Evolutionary conservation across 2,888 invertebrate species (phyloP), one percentile per base, ranked within the genome.

Genomic region (Netelia virgata): DNA sequence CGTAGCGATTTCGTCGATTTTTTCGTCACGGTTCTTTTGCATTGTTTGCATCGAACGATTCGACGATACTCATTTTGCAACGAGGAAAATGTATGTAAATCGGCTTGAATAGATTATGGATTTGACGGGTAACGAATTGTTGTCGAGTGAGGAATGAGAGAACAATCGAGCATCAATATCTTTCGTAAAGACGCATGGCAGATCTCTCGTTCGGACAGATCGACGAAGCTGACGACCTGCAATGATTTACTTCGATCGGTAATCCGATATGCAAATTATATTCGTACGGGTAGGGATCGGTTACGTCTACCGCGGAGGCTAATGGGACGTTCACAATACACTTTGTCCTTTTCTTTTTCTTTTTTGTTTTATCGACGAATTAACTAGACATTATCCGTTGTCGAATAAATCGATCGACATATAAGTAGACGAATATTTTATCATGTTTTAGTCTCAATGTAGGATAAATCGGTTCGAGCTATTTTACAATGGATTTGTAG

Each of bases 221-320:
- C 81, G 86, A 86, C 85, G 82, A 83, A 84, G 77, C 85, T 86
- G 83, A 85, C 87, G 88, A 88, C 86, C 86, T 82, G 83, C 88
- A 86, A 90, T 89, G 90, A 90, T 90, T 90, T 88, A 90, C 88
- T 87, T 76, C 86, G 90, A 88, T 89, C 89, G 88, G 88, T 89
- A 89, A 90, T 90, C 88, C 86, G 90, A 89, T 90, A 90, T 90
- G 90, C 89, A 90, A 90, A 90, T 89, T 88, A 88, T 87, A 86
- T 89, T 88, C 88, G 85, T 86, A 86, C 83, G 87, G 82, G 87
- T 68, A 86, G 89, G 83, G 88, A 89, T 89, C 89, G 84, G 88
- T 89, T 89, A 88, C 87, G 83, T 87, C 85, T 69, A 85, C 86
- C 86, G 86, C 85, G 78, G 69, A 75, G 63, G 23, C 57, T 83